Evolutionary conservation across 1,140 invertebrate genomes (phyloP).

Genomic region (Ylistrum balloti): DNA sequence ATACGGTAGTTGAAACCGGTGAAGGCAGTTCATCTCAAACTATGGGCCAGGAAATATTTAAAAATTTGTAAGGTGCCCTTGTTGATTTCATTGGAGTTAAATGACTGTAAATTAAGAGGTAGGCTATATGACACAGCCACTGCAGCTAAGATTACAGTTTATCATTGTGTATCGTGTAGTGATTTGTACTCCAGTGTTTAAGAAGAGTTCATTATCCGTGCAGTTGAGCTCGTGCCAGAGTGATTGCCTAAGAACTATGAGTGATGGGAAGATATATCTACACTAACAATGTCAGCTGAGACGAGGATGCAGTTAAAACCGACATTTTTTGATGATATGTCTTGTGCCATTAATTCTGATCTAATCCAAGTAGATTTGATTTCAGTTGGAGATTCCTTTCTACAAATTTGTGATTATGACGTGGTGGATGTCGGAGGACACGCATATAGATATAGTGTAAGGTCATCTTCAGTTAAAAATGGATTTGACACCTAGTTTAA

Average conservation of each 20-base stretch:
- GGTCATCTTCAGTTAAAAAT: too few species aligned
- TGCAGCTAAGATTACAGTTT: too few species aligned
- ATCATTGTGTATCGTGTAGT: not conserved
- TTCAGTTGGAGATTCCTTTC: too few species aligned
- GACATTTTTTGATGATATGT: not conserved
- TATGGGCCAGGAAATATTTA: not conserved
- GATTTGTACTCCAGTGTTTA: not conserved
- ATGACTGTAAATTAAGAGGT: not conserved
- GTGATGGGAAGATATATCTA: not conserved
- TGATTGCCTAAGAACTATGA: not conserved
- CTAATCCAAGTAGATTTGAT: not conserved
- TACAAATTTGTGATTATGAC: not conserved
- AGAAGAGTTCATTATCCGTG: not conserved
- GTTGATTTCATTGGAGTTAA: not conserved
- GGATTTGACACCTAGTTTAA: too few species aligned
- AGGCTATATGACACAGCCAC: not conserved
- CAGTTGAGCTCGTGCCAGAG: not conserved
- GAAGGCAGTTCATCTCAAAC: not conserved
- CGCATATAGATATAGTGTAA: too few species aligned
- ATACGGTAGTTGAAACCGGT: not conserved
- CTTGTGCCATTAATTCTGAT: not conserved
- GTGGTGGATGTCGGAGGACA: not conserved
- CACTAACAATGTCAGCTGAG: not conserved
- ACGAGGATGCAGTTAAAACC: not conserved
- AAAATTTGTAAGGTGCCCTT: not conserved